Percentiles rank a stretch among this genome's conserved stretches.
These are phyloP conservation scores for Petrocephalus microphthalmus DNA, from an alignment of 2,113 vertebrate species.

Conservation along the genomic window DNA sequence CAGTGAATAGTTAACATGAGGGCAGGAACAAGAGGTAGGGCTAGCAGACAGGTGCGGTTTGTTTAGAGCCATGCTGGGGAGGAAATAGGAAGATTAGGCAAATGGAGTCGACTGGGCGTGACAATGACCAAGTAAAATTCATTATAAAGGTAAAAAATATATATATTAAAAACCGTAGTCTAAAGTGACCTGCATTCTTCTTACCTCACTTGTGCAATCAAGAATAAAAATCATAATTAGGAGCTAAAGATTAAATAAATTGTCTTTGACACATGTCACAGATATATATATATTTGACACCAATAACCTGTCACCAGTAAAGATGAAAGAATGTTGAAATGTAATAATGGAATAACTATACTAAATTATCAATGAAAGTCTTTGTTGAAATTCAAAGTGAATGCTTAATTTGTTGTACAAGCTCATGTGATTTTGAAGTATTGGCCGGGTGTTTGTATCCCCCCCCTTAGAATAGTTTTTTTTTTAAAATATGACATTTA, in stretches of 20 bases:
- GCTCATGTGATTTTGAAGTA: neutral
- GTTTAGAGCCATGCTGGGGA: too few relatives aligned
- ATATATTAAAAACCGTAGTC: neutral
- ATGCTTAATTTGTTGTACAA: neutral
- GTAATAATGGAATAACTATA: neutral
- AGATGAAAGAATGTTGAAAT: neutral
- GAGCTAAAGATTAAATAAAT: neutral
- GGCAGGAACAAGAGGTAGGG: too few relatives aligned
- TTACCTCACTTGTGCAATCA: neutral
- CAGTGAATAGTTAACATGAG: too few relatives aligned
- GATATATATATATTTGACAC: neutral
- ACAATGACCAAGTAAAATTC: neutral
- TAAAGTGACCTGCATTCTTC: neutral
- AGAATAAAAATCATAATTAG: neutral
- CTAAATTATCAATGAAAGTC: neutral
- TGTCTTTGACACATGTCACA: neutral
- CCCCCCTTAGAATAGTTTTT: neutral
- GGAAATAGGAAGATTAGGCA: too few relatives aligned
- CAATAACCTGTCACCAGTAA: neutral
- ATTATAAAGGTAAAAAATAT: neutral
- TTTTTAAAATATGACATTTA: neutral
- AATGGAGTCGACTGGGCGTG: too few relatives aligned
- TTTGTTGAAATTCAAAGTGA: slow-evolving; percentile 4
- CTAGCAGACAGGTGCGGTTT: too few relatives aligned
- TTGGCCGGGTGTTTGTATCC: neutral